Evolutionary conservation across 2,888 invertebrate genomes (phyloP).

Genomic region (Apodemia mormo): DNA sequence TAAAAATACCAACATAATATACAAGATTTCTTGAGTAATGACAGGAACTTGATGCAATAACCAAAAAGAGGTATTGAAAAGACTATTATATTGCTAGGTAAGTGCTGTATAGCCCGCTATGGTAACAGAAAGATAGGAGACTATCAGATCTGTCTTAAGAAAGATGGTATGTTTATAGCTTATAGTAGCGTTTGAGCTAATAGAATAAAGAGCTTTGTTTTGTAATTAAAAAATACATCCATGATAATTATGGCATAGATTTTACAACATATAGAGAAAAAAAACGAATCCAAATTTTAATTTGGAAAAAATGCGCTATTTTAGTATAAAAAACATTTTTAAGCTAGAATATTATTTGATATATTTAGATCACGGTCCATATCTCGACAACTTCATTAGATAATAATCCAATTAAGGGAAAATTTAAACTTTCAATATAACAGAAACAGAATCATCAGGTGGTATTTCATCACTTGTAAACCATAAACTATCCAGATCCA

Average conservation of each 20-base stretch:
- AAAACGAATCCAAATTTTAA: not conserved
- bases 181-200: too few species aligned
- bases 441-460: constrained; percentile 16
- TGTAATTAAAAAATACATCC: not conserved
- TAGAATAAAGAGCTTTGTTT: too few species aligned
- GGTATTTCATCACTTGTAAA: not conserved
- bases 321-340: constrained; percentile 1
- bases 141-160: too few species aligned
- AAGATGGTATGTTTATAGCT: too few species aligned
- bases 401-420: not conserved
- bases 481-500: constrained; percentile 4
- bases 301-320: not conserved
- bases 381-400: not conserved
- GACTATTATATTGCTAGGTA: too few species aligned
- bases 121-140: too few species aligned
- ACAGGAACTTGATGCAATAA: too few species aligned
- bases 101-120: too few species aligned
- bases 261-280: not conserved
- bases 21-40: too few species aligned
- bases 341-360: not conserved
- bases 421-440: not conserved
- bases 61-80: too few species aligned
- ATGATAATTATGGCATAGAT: not conserved
- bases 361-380: not conserved
- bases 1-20: too few species aligned